These are phyloP conservation scores for Platyscapa corneri DNA, from an alignment of 1,140 invertebrate genomes.

Conservation along the genomic window DNA sequence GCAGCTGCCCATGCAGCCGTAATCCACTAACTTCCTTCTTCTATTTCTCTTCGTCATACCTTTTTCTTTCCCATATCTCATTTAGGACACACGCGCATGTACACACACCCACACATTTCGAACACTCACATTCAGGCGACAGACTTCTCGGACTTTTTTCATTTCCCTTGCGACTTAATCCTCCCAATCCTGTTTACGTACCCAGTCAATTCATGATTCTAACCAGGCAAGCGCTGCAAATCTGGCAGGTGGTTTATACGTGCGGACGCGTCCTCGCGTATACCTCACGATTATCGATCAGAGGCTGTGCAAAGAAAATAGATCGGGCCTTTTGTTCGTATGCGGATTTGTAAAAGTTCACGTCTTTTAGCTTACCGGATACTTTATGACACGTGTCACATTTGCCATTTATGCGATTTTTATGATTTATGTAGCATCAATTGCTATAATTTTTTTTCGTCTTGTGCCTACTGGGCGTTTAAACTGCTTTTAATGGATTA, in stretches of 20 bases:
- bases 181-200: background rate
- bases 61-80: slow-evolving; percentile 20
- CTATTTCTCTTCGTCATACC: background rate
- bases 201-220: background rate
- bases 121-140: too few species aligned
- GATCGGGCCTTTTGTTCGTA: slow-evolving; percentile 51
- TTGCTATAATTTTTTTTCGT: background rate
- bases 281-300: slow-evolving; percentile 53
- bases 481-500: too few species aligned
- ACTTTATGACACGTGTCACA: background rate
- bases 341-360: background rate
- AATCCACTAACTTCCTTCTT: slow-evolving; percentile 18
- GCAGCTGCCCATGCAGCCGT: background rate
- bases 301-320: slow-evolving; percentile 57
- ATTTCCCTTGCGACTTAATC: background rate
- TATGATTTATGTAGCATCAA: background rate
- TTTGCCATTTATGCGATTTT: background rate
- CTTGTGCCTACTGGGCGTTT: background rate
- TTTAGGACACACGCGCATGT: too few species aligned
- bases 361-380: background rate
- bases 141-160: background rate
- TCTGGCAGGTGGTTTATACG: slow-evolving; percentile 15
- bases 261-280: background rate
- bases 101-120: too few species aligned
- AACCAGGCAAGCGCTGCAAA: background rate